Conservation (phyloP, 2,113 vertebrate species). For the Bos javanicus region DNA sequence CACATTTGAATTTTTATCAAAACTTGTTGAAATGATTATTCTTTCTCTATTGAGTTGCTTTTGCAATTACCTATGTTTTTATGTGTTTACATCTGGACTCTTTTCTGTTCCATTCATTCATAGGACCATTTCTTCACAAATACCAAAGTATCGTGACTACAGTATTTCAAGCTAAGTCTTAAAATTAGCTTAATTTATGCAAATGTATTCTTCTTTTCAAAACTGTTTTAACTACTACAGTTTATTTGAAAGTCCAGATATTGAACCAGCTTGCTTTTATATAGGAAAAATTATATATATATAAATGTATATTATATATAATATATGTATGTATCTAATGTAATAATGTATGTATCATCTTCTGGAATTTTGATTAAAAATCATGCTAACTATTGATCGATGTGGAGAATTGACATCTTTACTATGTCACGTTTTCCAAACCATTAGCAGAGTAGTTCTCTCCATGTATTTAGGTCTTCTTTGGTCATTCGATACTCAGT, state of each 20-base stretch:
- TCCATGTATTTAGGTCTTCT: background rate
- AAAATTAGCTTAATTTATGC: background rate
- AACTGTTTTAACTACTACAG: background rate
- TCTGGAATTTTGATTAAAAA: background rate
- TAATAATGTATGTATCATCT: background rate
- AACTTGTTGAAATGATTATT: background rate
- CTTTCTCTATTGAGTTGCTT: background rate
- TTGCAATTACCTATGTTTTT: background rate
- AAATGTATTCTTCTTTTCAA: background rate
- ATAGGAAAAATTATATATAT: background rate
- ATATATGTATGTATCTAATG: background rate
- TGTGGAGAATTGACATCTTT: background rate
- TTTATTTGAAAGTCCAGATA: background rate
- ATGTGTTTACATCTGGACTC: background rate
- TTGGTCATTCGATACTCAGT: background rate
- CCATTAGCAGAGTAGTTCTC: background rate
- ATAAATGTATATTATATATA: background rate
- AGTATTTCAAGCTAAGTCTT: background rate
- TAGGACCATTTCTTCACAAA: background rate
- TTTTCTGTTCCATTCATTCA: background rate
- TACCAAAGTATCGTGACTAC: background rate
- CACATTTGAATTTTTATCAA: background rate
- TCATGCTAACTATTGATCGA: background rate
- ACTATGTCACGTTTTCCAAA: background rate
- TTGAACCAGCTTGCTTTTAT: background rate